These are phyloP conservation scores for Tupaia chinensis DNA, from an alignment of 2,113 vertebrate genomes.

Conservation along the genomic window DNA sequence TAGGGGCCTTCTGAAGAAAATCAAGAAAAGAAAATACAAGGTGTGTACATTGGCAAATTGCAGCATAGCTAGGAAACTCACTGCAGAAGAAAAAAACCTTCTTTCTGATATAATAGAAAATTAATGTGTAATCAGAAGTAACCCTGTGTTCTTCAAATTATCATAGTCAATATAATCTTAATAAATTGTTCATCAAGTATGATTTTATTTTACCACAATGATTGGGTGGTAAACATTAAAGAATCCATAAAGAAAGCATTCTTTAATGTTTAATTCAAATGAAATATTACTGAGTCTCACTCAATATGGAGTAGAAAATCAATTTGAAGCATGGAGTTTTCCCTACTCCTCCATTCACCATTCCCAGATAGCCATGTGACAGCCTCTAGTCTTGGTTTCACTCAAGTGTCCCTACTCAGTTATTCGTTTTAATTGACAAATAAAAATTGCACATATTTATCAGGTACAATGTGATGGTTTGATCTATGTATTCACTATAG, in stretches of 20 bases:
- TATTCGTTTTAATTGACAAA: no score
- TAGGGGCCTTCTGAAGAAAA: not conserved
- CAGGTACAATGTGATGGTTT: no score
- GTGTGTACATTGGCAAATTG: not conserved
- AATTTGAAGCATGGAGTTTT: not conserved
- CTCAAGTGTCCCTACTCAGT: not conserved
- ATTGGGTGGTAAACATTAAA: not conserved
- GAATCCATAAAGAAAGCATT: not conserved
- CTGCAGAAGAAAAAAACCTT: not conserved
- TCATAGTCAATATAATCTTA: not conserved
- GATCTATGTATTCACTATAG: no score
- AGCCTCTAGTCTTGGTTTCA: no score
- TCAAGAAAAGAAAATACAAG: not conserved
- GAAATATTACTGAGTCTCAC: not conserved
- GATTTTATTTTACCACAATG: not conserved
- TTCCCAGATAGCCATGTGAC: not conserved
- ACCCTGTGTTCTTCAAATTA: not conserved
- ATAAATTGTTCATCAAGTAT: not conserved
- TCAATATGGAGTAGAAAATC: not conserved
- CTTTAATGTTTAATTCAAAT: not conserved
- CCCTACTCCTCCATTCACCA: accelerated
- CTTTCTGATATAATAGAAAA: not conserved
- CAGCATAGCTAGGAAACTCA: not conserved
- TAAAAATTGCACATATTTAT: no score
- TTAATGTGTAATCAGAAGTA: not conserved